Conservation (phyloP, 2,888 invertebrate genomes). For the Congeria kusceri region DNA sequence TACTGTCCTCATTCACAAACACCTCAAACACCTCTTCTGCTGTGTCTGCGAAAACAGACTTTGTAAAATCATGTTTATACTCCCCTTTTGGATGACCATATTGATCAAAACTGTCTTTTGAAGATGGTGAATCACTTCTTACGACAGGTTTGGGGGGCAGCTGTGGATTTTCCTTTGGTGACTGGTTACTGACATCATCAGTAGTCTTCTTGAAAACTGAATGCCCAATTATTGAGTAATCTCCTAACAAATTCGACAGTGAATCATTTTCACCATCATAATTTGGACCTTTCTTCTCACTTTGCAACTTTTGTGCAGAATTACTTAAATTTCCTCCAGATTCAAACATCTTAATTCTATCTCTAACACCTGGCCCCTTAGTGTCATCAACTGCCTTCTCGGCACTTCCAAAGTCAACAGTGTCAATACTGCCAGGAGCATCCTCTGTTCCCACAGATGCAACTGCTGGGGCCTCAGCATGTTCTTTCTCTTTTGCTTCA, state of each 20-base stretch:
- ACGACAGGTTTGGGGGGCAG: neutral
- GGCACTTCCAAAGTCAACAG: slow-evolving; percentile 9
- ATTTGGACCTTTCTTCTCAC: no score
- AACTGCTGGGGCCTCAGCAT: no score
- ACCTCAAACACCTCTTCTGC: no score
- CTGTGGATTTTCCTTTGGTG: neutral
- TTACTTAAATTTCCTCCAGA: neutral
- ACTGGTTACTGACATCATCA: neutral
- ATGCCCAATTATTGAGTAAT: neutral
- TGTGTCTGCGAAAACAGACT: slow-evolving; percentile 3
- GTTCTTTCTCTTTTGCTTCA: no score
- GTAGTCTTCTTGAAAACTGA: neutral
- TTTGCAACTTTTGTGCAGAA: no score
- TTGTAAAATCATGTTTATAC: neutral
- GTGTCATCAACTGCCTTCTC: neutral
- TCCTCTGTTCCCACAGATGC: no score
- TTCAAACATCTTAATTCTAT: slow-evolving; percentile 5
- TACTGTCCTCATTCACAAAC: no score
- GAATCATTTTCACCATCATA: no score
- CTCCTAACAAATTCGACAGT: neutral
- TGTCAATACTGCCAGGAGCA: neutral
- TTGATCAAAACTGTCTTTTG: neutral
- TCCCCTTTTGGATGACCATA: neutral
- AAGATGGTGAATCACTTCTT: neutral
- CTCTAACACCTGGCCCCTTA: neutral